A percentile compares a stretch with the other conserved stretches of the same genome.
Evolutionary conservation across 1,140 invertebrate species (phyloP).

Genomic region (Ceratina japonica): DNA sequence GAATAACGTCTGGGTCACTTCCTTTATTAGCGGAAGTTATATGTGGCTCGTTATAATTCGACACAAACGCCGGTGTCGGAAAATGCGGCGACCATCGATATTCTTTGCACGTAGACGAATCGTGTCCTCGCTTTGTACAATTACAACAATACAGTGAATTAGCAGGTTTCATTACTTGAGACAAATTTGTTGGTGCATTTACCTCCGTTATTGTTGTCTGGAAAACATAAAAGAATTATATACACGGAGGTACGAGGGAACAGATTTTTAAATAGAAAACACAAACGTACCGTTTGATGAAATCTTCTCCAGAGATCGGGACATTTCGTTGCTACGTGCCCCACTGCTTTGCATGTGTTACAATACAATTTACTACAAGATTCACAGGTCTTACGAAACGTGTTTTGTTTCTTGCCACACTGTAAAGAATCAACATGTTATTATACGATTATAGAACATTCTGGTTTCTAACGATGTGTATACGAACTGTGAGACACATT

Average conservation of each 20-base stretch:
- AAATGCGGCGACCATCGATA: conserved; percentile 72
- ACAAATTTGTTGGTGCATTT: conserved; percentile 47
- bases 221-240: not conserved
- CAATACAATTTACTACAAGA: conserved; percentile 80
- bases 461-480: conserved; percentile 34
- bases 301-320: conserved; percentile 86
- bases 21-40: not conserved
- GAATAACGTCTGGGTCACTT: not conserved
- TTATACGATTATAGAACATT: conserved; percentile 1
- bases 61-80: conserved; percentile 66
- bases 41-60: conserved; percentile 63
- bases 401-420: conserved; percentile 83
- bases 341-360: conserved; percentile 80
- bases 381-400: conserved; percentile 82
- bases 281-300: conserved; percentile 81
- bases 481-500: conserved; percentile 84
- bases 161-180: conserved; percentile 66
- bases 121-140: conserved; percentile 82
- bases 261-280: not conserved
- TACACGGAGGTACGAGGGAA: not conserved
- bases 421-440: conserved; percentile 69
- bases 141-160: conserved; percentile 81
- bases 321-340: conserved; percentile 81
- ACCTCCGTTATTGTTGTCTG: conserved; percentile 23
- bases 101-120: conserved; percentile 65